Base-by-base conservation (phyloP, 2,888 invertebrate species). In the Sycophila texana region DNA sequence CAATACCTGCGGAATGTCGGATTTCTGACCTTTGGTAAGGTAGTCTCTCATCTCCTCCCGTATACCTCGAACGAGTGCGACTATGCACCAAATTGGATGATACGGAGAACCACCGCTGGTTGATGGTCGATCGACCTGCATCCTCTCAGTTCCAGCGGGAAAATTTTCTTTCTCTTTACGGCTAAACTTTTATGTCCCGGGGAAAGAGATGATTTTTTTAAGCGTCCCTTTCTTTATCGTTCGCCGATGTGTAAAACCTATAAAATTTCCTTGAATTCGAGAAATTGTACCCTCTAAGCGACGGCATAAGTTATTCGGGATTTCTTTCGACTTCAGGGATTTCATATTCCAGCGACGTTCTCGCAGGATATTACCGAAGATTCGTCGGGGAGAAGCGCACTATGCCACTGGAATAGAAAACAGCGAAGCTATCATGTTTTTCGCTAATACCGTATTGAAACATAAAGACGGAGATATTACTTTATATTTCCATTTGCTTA, bases 351-450 rank as follows among this genome's bases (percentile, higher is more conserved):
- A 2, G 13, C 14, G 30, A 10, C 39, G 30, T 39, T 61, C 22
- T 26, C 3, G 7, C 51, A 20, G 13, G 26, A 22, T 39, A 67
- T 55, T 67, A 67, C 55, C n/a, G 13, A 55, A n/a, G n/a, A 55
- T n/a, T 30, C 55, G 18, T 53, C n/a, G 22, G 51, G n/a, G 55
- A 55, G 30, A 30, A 16, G 53, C 30, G 67, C 10, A n/a, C 55
- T 30, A 3, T 30, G 67, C 39, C n/a, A 10, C 12, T 30, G 30
- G 67, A 67, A 67, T 67, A 39, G 22, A 68, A 51, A 39, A 57
- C 22, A 60, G 30, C 12, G 14, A 3, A 53, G 53, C 53, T 14
- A 26, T 60, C 30, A 26, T 60, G 16, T 60, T 60, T 26, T 61
- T 39, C 39, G 39, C 30, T 61, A 39, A 61, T 39, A n/a, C 30